These are phyloP conservation scores for Acheta domesticus DNA, from an alignment of 2,888 invertebrate genomes.

Conservation along the genomic window DNA sequence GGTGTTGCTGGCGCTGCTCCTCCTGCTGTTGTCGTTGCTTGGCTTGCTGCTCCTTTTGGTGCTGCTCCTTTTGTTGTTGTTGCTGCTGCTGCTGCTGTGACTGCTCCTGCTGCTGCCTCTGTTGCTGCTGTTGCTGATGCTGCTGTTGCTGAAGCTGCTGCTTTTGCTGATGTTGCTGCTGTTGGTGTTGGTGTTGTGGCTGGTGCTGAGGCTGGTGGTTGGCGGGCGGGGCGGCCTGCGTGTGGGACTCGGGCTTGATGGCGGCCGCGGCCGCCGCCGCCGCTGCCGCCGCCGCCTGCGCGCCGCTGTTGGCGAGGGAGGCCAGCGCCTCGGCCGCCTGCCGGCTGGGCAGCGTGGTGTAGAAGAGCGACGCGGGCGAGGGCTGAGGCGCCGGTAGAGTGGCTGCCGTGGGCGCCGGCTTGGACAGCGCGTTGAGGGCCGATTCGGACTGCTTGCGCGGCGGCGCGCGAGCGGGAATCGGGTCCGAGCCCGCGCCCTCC, in stretches of 20 bases:
- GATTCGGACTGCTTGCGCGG: not conserved
- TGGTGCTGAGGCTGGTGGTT: not conserved
- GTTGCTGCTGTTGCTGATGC: not conserved
- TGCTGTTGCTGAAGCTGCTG: conserved; percentile 19
- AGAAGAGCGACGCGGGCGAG: conserved; percentile 44
- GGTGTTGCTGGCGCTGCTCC: not conserved
- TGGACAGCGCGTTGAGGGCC: not conserved
- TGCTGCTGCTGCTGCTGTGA: not conserved
- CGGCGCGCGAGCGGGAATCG: not conserved
- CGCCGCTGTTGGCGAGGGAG: conserved; percentile 44
- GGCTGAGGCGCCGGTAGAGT: not conserved
- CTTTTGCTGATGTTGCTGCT: conserved; percentile 26
- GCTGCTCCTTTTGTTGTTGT: not conserved
- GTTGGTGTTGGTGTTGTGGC: conserved; percentile 21
- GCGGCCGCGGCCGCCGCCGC: not conserved
- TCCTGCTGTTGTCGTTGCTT: not conserved
- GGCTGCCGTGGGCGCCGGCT: not conserved
- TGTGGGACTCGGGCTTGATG: not conserved
- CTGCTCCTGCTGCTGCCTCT: not conserved
- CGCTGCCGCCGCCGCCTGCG: conserved; percentile 43
- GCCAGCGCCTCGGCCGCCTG: conserved; percentile 61
- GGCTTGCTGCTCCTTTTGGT: not conserved
- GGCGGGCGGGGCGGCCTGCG: not conserved
- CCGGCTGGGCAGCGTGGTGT: conserved; percentile 60
- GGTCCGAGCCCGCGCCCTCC: conserved; percentile 20